Evolutionary conservation across 2,797 vertebrate species (phyloP).

Genomic region (Sebastes melanostomus): DNA sequence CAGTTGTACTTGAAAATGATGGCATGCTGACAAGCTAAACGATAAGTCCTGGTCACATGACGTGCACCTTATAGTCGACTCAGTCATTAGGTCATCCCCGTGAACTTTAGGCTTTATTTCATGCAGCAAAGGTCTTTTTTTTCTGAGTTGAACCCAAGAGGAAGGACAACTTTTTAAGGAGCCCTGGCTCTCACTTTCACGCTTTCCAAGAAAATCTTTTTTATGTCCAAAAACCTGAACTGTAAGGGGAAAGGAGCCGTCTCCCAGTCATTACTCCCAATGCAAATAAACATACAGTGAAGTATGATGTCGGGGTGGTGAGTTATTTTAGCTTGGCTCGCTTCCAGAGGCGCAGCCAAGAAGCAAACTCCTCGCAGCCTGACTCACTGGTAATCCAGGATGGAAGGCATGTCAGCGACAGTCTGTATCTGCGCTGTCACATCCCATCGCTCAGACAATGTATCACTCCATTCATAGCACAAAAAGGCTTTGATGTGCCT

Average conservation of each 20-base stretch:
- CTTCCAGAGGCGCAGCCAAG: conserved; percentile 39
- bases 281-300: conserved; percentile 60
- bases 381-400: conserved; percentile 71
- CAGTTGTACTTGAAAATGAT: not conserved
- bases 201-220: conserved; percentile 45
- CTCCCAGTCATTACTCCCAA: conserved; percentile 29
- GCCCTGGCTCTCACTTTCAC: conserved; percentile 22
- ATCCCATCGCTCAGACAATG: conserved; percentile 70
- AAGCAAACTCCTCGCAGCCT: conserved; percentile 55
- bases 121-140: not conserved
- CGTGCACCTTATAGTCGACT: not conserved
- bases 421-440: conserved; percentile 70
- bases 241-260: not conserved
- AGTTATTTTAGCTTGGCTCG: conserved; percentile 63
- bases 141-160: not conserved
- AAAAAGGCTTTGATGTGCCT: conserved; percentile 68
- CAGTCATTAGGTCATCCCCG: not conserved
- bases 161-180: conserved; percentile 12
- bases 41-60: not conserved
- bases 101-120: not conserved
- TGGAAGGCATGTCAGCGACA: conserved; percentile 63
- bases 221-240: conserved; percentile 29
- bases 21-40: not conserved
- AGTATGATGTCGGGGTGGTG: conserved; percentile 24
- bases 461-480: conserved; percentile 70